Conservation (phyloP, 2,888 invertebrate genomes). For the Habroteleia sp. region DNA sequence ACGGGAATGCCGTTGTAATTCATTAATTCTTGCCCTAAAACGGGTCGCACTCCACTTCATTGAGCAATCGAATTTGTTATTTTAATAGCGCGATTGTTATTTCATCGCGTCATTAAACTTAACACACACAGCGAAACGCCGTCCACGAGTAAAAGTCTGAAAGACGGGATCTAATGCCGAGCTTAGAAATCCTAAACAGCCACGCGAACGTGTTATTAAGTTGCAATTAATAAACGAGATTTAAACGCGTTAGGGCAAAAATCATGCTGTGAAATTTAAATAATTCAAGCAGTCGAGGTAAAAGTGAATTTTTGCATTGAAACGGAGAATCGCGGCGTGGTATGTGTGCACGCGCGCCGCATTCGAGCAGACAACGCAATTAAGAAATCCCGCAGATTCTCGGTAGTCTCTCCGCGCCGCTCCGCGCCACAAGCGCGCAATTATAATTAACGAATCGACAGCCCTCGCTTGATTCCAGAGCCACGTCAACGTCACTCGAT, state of each 20-base stretch:
- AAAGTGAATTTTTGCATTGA: slow-evolving; percentile 44
- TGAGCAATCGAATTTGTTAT: background rate
- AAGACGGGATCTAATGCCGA: slow-evolving; percentile 24
- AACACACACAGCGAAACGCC: too few species aligned
- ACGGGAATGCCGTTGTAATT: slow-evolving; percentile 25
- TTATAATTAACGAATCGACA: slow-evolving; percentile 80
- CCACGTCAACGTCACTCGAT: slow-evolving; percentile 63
- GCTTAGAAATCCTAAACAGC: slow-evolving; percentile 40
- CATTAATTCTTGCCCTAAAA: slow-evolving; percentile 6
- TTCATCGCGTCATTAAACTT: slow-evolving; percentile 5
- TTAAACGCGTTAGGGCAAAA: slow-evolving; percentile 31
- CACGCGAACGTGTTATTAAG: slow-evolving; percentile 22
- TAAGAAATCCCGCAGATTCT: slow-evolving; percentile 79
- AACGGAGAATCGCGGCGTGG: slow-evolving; percentile 27
- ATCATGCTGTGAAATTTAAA: slow-evolving; percentile 35
- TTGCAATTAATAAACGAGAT: slow-evolving; percentile 41
- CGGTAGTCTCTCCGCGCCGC: slow-evolving; percentile 69
- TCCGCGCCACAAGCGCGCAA: slow-evolving; percentile 70
- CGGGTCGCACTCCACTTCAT: background rate
- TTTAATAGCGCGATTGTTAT: too few species aligned
- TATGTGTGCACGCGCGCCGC: slow-evolving; percentile 50
- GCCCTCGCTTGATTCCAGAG: slow-evolving; percentile 71
- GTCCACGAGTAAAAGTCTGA: slow-evolving; percentile 35
- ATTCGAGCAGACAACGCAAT: slow-evolving; percentile 72
- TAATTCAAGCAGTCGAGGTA: slow-evolving; percentile 41